Evolutionary conservation across 2,888 invertebrate species (phyloP).

Genomic region (Drosophila niveifrons): DNA sequence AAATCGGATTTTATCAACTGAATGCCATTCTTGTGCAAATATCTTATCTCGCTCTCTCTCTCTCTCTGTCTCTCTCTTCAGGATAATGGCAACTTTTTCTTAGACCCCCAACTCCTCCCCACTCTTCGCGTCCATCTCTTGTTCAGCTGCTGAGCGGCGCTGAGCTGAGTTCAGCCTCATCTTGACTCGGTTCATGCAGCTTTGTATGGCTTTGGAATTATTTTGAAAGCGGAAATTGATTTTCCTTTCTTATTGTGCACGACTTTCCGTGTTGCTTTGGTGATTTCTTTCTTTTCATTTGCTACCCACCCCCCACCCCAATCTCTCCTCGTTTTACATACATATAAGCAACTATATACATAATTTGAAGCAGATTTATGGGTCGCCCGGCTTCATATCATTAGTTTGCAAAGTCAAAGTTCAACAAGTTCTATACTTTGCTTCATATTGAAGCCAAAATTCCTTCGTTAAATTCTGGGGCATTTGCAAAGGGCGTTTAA

Average conservation of each 20-base stretch:
- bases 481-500: neutral
- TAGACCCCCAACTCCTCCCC: constrained; percentile 13
- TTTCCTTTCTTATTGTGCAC: constrained; percentile 76
- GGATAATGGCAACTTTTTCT: constrained; percentile 74
- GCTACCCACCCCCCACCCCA: constrained; percentile 24
- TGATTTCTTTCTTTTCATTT: constrained; percentile 49
- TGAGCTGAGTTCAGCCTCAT: constrained; percentile 53
- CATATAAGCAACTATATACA: constrained; percentile 25
- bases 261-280: constrained; percentile 55
- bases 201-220: constrained; percentile 81
- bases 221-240: constrained; percentile 81
- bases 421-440: neutral
- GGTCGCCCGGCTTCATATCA: constrained; percentile 8
- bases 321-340: constrained; percentile 38
- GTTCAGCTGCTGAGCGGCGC: constrained; percentile 38
- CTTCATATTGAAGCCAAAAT: neutral
- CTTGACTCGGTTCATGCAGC: constrained; percentile 55
- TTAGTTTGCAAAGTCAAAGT: constrained; percentile 12
- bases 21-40: constrained; percentile 83
- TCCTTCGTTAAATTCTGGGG: neutral
- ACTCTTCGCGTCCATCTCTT: constrained; percentile 21
- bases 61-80: constrained; percentile 58
- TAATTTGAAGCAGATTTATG: constrained; percentile 10
- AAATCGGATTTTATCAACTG: constrained; percentile 84
- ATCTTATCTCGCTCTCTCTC: constrained; percentile 73